Base-by-base conservation (phyloP, 2,888 invertebrate genomes). In the Nomada fucata region DNA sequence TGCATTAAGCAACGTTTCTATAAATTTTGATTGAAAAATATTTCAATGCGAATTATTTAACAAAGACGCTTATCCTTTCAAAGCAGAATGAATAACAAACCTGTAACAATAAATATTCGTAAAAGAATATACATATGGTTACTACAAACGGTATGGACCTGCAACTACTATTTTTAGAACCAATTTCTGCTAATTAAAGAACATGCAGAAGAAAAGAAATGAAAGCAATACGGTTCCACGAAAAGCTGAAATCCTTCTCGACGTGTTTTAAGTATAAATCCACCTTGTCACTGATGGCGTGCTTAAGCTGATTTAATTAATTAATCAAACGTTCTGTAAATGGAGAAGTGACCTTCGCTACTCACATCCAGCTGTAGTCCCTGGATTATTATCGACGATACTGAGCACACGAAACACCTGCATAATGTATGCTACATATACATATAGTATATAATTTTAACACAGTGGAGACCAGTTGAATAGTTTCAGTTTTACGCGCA, bases 221-320 rank as follows among this genome's bases (percentile, higher is more conserved):
- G 7, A 36, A 36, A 36, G 5, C 36, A 7, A 1, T 5, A 36
- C 36, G 7, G 0, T 36, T 36, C 36, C 36, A 10, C 9, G 18
- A 50, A n/a, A 61, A 29, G 15, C n/a, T 36, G 18, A 18, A 65
- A 9, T 2, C n/a, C 2, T 44, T 68, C 44, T 36, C 11, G 3
- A 53, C 7, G 13, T 26, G 29, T 55, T 44, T 60, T 3, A n/a
- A 15, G 2, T 13, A 42, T 11, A 42, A 20, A 29, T 52, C 60
- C 64, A 52, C 20, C 59, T 61, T 52, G 60, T 10, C 36, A 44
- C n/a, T 29, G n/a, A 36, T 42, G 20, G 36, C 15, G 77, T 70
- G 70, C 72, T 77, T 75, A 75, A 78, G 72, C 82, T 80, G 85
- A 85, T 86, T 80, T 82, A 83, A 83, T 87, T 82, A 83, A 87